Evolutionary conservation across 1,140 invertebrate genomes (phyloP), one percentile per base, ranked within the genome.

Genomic region (Apolygus lucorum): DNA sequence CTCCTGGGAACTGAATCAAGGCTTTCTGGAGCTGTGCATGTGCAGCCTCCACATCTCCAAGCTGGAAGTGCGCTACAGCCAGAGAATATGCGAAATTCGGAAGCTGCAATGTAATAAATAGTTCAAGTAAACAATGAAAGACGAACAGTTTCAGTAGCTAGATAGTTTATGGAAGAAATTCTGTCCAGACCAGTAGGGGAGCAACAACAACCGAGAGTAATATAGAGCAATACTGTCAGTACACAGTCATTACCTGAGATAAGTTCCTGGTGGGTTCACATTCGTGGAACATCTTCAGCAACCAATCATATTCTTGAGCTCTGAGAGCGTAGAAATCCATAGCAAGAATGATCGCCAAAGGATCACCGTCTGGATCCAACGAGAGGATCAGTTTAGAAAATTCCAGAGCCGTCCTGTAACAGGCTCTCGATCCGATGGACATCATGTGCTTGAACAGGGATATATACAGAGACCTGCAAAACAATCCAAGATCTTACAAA

Each of bases 21-120:
- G 92, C 89, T 70, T 89, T 84, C 78, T 92, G 87, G 21, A 96
- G 77, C 66, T 86, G 73, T 54, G 82, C 74, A 73, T 90, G 83
- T 1, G 91, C 87, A 69, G 75, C 69, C n/a, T 82, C 81, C 17
- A 78, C 76, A 62, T 78, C 79, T 72, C 76, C 71, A 42, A 76
- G 71, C 76, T 87, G 81, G 81, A 87, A 90, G 77, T 89, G 81
- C 29, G 93, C 90, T 62, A 96, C 76, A 0, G 93, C 88, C 65
- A 90, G 80, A 1, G 92, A 95, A 76, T 88, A 95, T 0, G 90
- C 87, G 82, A 95, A 90, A 76, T 96, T 96, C 64, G 93, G 93
- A 42, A 96, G 78, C 76, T 92, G 83, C 14, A 73, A 74, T 17
- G n/a, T n/a, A 63, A 69, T 63, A 25, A 63, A 25, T 63, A 17